Evolutionary conservation across 2,797 vertebrate genomes (phyloP).

Genomic region (Prionace glauca): DNA sequence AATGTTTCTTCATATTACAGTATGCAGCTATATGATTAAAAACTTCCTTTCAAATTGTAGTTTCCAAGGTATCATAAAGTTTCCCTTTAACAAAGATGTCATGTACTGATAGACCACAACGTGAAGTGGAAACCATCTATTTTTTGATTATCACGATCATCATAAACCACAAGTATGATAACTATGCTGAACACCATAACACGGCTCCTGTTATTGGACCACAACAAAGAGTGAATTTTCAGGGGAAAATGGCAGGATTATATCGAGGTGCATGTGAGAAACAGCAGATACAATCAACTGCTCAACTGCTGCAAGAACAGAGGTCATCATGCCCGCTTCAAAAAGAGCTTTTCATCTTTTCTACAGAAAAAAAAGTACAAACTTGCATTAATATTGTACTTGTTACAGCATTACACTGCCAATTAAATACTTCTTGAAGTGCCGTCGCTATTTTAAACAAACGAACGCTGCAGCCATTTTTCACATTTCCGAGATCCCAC

Average conservation of each 20-base stretch:
- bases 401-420: background rate
- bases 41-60: background rate
- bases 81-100: background rate
- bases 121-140: conserved; percentile 24
- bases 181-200: conserved; percentile 3
- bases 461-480: background rate
- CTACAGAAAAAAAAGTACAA: background rate
- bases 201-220: background rate
- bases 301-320: background rate
- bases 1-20: background rate
- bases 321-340: background rate
- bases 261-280: background rate
- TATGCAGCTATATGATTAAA: background rate
- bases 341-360: background rate
- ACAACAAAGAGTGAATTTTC: conserved; percentile 6
- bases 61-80: conserved; percentile 22
- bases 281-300: background rate
- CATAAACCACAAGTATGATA: background rate
- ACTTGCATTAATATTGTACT: background rate
- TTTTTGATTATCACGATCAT: background rate
- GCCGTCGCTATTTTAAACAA: background rate
- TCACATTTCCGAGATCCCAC: background rate
- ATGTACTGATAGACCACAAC: background rate
- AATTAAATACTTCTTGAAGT: background rate
- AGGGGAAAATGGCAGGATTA: background rate